phyloP scores from a whole-genome alignment of 35 echinoderm and acorn worm species.

The Diadema setosum region DNA sequence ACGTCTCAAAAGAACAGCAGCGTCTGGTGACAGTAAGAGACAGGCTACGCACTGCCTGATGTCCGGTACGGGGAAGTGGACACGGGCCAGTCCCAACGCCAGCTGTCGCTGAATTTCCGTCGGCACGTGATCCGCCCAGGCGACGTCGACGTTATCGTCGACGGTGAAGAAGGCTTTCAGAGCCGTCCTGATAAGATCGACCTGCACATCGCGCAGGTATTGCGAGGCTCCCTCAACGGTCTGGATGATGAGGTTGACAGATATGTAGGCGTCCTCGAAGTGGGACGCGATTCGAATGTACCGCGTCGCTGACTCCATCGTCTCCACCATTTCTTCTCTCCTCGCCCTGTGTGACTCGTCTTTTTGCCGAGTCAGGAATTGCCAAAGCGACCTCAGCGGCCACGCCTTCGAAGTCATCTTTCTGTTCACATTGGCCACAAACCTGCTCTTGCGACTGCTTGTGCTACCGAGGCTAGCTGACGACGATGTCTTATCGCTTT shows the following conservation, averaged over 20 bases:
- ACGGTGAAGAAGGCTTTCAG: background rate
- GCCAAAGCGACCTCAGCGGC: background rate
- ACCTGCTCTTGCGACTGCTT: background rate
- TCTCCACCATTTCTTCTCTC: background rate
- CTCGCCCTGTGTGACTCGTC: background rate
- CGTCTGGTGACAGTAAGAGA: background rate
- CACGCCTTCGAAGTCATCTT: background rate
- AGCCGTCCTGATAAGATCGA: background rate
- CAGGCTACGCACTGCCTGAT: background rate
- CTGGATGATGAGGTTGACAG: background rate
- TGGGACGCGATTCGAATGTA: constrained; percentile 1
- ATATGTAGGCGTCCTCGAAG: background rate
- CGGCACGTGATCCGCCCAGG: background rate
- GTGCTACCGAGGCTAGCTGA: background rate
- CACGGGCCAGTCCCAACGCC: background rate
- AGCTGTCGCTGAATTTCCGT: background rate
- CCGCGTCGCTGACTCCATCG: background rate
- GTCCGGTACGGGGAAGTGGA: background rate
- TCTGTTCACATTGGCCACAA: background rate
- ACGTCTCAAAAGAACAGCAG: background rate
- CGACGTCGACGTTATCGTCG: background rate
- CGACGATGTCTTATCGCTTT: background rate
- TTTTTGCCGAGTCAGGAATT: background rate
- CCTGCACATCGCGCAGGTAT: background rate
- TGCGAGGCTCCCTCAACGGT: background rate